phyloP scores from a whole-genome alignment of 2,113 vertebrate genomes.

The Chamaetylas fuelleborni region DNA sequence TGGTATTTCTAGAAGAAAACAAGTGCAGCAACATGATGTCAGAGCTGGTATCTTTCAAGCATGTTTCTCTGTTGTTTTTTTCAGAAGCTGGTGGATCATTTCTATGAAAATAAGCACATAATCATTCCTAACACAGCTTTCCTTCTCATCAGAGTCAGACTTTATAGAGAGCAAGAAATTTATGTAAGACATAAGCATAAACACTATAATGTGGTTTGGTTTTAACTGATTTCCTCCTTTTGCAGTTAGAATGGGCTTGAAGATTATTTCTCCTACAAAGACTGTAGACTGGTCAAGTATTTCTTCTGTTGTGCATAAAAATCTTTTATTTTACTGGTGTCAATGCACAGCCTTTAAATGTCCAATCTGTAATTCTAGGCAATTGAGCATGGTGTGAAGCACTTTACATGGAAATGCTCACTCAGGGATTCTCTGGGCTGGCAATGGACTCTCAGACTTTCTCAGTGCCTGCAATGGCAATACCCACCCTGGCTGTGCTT shows the following conservation, averaged over 20 bases:
- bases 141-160: neutral
- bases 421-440: neutral
- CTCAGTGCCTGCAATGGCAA: neutral
- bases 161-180: neutral
- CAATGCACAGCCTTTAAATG: neutral
- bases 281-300: neutral
- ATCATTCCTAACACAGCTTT: conserved; percentile 8
- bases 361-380: neutral
- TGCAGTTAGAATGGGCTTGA: neutral
- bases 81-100: neutral
- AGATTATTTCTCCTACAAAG: neutral
- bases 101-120: conserved; percentile 8
- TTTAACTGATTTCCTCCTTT: neutral
- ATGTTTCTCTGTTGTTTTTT: neutral
- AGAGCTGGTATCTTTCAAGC: neutral
- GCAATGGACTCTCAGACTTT: neutral
- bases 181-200: neutral
- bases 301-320: neutral
- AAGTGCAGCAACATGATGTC: neutral
- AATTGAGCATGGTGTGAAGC: neutral
- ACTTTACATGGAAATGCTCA: neutral
- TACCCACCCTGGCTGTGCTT: neutral
- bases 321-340: neutral
- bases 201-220: neutral
- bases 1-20: neutral